Base-by-base conservation (phyloP, 1,140 invertebrate genomes). In the Ceratina australensis region DNA sequence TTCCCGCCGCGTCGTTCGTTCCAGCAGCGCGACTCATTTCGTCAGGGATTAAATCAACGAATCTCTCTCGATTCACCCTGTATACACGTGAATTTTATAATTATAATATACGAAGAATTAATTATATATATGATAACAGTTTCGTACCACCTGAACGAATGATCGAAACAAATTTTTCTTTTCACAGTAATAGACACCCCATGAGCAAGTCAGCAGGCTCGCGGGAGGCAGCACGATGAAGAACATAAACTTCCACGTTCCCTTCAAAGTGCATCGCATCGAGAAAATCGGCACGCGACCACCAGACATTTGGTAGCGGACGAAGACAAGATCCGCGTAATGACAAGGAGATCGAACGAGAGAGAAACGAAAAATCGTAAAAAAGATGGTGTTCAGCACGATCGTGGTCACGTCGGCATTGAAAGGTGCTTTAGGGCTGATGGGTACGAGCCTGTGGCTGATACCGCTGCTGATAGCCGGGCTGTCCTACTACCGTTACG, bases 401-500 rank as follows among this genome's bases (percentile, higher is more conserved):
- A 91, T 97, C 33, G 92, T 96, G 57, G 94, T 96, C 61, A 95
- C 96, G 20, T 95, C 95, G 69, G 95, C 96, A 26, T 91, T 96
- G 68, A 96, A 96, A 88, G 92, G 93, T 42, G 96, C 96, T 0
- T 93, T 96, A 24, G 95, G 96, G 15, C 92, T 96, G 56, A 92
- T 95, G 0, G 94, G 95, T 2, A 95, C 96, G 0, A 94, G 96
- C 54, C 90, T 97, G 0, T 97, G 96, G 96, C 91, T 97, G 16
- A 95, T 98, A 59, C 97, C 97, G 8, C 86, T 97, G 20, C 89
- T 98, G 59, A 93, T 98, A 79, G 96, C 96, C 8, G 96, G 96
- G 10, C 93, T 97, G 4, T 96, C 96, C 0, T 97, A 96, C 83
- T 95, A 97, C 86, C 95, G 95, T 75, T 97, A 97, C 85, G 96